Evolutionary conservation across 2,888 invertebrate species (phyloP).

Genomic region (Xanthia icteritia): DNA sequence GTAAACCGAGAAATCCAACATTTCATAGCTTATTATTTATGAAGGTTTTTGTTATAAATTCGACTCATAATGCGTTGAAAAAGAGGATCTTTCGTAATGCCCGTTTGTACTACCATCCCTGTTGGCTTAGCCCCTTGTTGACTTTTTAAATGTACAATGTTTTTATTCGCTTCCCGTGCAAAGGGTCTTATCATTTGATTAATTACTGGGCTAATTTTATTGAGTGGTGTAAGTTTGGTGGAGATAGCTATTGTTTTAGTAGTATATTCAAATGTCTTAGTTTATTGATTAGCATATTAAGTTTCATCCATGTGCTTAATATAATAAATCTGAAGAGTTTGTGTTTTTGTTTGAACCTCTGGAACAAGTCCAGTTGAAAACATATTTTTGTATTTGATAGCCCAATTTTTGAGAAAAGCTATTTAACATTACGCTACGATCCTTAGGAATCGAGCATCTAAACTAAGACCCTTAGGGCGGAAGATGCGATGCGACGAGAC

Average conservation of each 20-base stretch:
- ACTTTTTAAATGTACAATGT: slow-evolving; percentile 56
- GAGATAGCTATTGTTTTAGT: background rate
- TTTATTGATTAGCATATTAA: no score
- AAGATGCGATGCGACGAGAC: no score
- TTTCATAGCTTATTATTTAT: slow-evolving; percentile 52
- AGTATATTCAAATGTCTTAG: background rate
- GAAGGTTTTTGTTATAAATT: slow-evolving; percentile 53
- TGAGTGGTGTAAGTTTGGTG: slow-evolving; percentile 5
- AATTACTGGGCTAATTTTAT: slow-evolving; percentile 38
- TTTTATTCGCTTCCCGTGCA: slow-evolving; percentile 43
- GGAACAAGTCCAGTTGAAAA: no score
- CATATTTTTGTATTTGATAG: no score
- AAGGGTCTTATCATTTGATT: slow-evolving; percentile 19
- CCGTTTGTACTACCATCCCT: slow-evolving; percentile 62
- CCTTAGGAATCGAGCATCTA: no score
- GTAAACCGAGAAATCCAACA: slow-evolving; percentile 12
- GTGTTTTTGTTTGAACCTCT: no score
- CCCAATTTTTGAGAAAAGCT: no score
- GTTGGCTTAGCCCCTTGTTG: slow-evolving; percentile 61
- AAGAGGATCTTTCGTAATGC: slow-evolving; percentile 65
- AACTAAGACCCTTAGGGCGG: no score
- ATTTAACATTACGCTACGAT: no score
- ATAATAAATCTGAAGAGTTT: no score
- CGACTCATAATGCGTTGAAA: slow-evolving; percentile 42
- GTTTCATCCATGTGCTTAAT: no score